Conservation (phyloP, 2,113 vertebrate genomes). For the Enhydra lutris region DNA sequence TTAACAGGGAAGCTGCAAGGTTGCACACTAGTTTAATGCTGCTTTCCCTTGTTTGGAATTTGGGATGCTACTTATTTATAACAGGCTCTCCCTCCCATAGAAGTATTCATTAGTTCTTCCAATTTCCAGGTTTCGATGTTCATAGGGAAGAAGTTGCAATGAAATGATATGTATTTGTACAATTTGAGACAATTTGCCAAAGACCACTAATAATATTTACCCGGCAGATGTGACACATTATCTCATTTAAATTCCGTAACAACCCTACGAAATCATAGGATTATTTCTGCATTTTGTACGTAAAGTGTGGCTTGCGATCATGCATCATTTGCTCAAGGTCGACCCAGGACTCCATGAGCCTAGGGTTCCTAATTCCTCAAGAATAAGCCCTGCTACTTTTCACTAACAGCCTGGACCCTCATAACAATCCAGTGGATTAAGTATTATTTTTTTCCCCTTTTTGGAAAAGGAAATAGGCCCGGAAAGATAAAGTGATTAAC, state of each 20-base stretch:
- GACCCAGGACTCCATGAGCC: background rate
- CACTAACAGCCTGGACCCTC: background rate
- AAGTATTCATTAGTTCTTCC: constrained; percentile 9
- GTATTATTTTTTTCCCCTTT: background rate
- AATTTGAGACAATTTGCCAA: background rate
- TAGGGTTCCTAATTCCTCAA: background rate
- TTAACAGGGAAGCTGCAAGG: background rate
- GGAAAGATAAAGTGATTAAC: constrained; percentile 38
- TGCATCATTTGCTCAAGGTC: background rate
- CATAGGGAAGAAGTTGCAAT: constrained; percentile 27
- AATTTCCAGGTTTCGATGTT: background rate
- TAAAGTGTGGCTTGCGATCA: background rate
- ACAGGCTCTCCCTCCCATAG: background rate
- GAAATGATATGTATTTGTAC: background rate
- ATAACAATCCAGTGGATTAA: constrained; percentile 20
- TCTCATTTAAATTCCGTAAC: background rate
- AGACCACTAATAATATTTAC: background rate
- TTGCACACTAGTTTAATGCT: background rate
- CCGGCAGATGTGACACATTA: background rate
- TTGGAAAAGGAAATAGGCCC: constrained; percentile 30
- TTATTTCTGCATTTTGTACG: constrained; percentile 21
- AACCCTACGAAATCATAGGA: background rate
- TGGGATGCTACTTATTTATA: background rate
- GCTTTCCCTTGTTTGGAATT: constrained; percentile 18
- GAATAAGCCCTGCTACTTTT: constrained; percentile 7